These are phyloP conservation scores for Pristionchus mayeri DNA, from an alignment of 2,888 invertebrate species.

Conservation along the genomic window DNA sequence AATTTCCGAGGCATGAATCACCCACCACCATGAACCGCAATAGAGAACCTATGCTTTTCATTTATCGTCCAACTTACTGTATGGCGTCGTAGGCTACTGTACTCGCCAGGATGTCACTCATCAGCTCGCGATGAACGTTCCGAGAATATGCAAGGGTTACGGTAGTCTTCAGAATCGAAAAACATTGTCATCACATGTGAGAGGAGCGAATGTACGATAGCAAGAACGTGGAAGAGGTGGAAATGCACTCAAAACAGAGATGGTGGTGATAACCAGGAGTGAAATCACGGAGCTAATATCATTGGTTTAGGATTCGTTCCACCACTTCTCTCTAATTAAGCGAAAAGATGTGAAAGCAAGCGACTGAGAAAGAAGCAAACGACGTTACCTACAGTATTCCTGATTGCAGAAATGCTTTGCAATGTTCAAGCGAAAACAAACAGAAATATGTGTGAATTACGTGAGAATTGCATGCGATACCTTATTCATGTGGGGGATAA, in stretches of 20 bases:
- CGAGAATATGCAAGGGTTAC: conserved; percentile 4
- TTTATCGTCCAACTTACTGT: neutral
- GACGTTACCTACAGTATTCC: neutral
- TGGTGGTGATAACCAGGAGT: neutral
- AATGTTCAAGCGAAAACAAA: neutral
- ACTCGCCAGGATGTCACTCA: conserved; percentile 31
- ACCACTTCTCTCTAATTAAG: no score
- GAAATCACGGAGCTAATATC: neutral
- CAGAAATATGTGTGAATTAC: conserved; percentile 25
- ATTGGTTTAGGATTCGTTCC: no score
- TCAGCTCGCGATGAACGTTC: neutral
- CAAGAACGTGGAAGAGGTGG: conserved; percentile 8
- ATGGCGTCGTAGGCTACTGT: conserved; percentile 24
- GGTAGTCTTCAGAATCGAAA: conserved; percentile 23
- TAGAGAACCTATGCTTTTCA: no score
- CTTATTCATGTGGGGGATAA: neutral
- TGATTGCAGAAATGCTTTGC: neutral
- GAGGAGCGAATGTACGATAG: conserved; percentile 3
- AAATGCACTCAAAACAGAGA: conserved; percentile 30
- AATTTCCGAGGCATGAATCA: neutral
- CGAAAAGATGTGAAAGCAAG: neutral
- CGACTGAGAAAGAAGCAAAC: neutral
- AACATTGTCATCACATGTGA: conserved; percentile 22
- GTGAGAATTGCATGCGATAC: neutral
- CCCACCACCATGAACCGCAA: neutral